Base-by-base conservation (phyloP, 2,797 vertebrate species). In the Lophius americanus region DNA sequence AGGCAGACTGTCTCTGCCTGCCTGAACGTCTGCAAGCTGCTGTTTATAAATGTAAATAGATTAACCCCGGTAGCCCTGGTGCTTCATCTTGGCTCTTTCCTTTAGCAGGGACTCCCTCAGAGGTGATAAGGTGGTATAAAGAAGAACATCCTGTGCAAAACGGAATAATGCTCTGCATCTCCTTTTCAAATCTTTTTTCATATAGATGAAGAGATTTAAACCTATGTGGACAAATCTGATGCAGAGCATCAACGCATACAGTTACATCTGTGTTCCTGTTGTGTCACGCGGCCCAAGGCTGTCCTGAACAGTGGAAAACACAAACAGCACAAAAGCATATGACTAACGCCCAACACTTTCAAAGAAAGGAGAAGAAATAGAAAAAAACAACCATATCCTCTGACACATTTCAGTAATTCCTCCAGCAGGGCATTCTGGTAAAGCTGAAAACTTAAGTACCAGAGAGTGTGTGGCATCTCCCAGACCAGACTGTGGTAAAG, bases 401-500 rank as follows among this genome's bases (percentile, higher is more conserved):
- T 68, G 58, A 88, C 85, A 83, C 39, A 67, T 89, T 86, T 87
- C 42, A 76, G 74, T 75, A 84, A 89, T 86, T 85, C 79, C 69
- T 85, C 60, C 84, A 85, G 82, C 83, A 76, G 79, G 73, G 75
- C 71, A 62, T 68, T 86, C 85, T 81, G 89, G 88, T 90, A 83
- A 83, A 78, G 75, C 85, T 72, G 86, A 90, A 89, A 81, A 89
- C 85, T 87, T 84, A 78, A 86, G 90, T 92, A 91, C 90, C 90
- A 85, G 77, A 83, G 66, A 86, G 82, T 81, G 81, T 86, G 79
- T 78, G 79, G 85, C 76, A 79, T 88, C 81, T 90, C 81, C 81
- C 86, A 83, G 81, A 88, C 90, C 91, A 92, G 84, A 90, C 77
- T 93, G 92, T 70, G 91, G 91, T 90, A 63, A 91, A 83, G 78